phyloP scores from a whole-genome alignment of 2,888 invertebrate species.

The Acanthacorydalis orientalis region DNA sequence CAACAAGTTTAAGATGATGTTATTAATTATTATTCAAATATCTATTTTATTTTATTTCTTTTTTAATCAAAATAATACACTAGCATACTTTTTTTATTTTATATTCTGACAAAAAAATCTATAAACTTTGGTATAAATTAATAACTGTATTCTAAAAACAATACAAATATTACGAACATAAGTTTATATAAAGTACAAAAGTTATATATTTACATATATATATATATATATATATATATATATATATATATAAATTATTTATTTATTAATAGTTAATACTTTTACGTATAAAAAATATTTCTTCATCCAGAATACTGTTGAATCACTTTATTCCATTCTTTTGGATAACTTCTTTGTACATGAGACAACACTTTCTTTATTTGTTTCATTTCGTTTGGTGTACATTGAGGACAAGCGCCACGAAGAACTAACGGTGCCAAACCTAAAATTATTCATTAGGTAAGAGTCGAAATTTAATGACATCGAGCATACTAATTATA shows the following conservation, averaged over 20 bases:
- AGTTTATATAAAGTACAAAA: background rate
- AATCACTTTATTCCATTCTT: constrained; percentile 59
- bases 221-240: background rate
- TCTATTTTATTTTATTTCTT: too few species aligned
- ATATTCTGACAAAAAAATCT: too few species aligned
- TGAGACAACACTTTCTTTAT: constrained; percentile 58
- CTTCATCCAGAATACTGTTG: constrained; percentile 44
- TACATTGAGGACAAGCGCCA: constrained; percentile 56
- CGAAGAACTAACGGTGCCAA: constrained; percentile 57
- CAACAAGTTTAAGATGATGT: too few species aligned
- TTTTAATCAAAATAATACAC: too few species aligned
- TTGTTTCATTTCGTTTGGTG: constrained; percentile 49
- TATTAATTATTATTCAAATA: too few species aligned
- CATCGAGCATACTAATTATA: background rate
- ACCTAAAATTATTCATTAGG: constrained; percentile 31
- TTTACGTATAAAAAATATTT: background rate
- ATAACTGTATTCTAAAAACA: too few species aligned
- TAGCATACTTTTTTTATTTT: too few species aligned
- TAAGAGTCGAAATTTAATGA: constrained; percentile 4
- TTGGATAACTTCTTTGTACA: constrained; percentile 57
- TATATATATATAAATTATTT: background rate
- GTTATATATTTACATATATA: background rate
- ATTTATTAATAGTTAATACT: background rate
- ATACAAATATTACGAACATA: too few species aligned
- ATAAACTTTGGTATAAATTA: too few species aligned